Base-by-base conservation (phyloP, 2,113 vertebrate species). In the Platichthys flesus region DNA sequence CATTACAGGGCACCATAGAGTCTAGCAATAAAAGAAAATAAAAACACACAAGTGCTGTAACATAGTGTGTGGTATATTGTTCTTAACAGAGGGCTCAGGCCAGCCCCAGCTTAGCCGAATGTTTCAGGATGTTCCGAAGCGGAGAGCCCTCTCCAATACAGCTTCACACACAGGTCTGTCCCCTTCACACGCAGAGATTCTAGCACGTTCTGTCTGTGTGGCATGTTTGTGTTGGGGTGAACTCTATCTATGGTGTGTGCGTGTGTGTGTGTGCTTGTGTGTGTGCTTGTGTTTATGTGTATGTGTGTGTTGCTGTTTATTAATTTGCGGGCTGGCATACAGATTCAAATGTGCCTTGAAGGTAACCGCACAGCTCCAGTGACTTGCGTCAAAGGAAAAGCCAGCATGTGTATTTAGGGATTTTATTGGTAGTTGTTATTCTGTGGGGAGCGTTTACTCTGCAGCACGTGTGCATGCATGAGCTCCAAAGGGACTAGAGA, bases 11-110 rank as follows among this genome's bases (percentile, higher is more conserved):
- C 68, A 76, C 60, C 78, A 59, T 78, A 59, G 83, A 88, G 88
- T 76, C 69, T 85, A 86, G 87, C 71, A 64, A 37, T 81, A 81
- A 80, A 84, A 74, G 10, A 67, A 65, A 40, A 62, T 35, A 61
- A 65, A 55, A 85, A 89, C 90, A 84, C 90, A 90, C 88, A 82
- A 88, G 79, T 88, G 88, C 76, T 91, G 79, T 92, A 92, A 91
- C 88, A 87, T 86, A 88, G 91, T 92, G 92, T 92, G 90, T 93
- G 92, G 86, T 92, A 88, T 91, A 91, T 93, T 93, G 91, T 93
- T 97, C 96, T 97, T 96, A 96, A 98, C 97, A 98, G 97, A 98
- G 96, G 96, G 96, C 96, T 97, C 97, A 96, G 97, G 97, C 96
- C 97, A 98, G 96, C 96, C 96, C 96, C 92, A 90, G 91, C 96